Evolutionary conservation across 2,888 invertebrate genomes (phyloP).

Genomic region (Drosophila rellima): DNA sequence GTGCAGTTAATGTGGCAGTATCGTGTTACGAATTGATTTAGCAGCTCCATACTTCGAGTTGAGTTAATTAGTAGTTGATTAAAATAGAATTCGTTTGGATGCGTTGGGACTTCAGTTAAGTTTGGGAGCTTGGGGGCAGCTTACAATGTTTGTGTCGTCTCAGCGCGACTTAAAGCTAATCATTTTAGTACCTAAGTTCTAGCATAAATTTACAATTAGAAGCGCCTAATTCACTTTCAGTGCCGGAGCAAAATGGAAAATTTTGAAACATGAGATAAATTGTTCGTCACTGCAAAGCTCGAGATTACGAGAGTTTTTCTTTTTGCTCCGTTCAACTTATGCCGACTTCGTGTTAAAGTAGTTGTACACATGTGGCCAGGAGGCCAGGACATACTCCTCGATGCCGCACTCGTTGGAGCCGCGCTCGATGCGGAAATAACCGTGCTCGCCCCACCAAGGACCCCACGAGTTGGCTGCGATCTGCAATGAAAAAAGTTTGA

Average conservation of each 20-base stretch:
- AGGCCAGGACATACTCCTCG: slow-evolving; percentile 94
- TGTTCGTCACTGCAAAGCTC: slow-evolving; percentile 66
- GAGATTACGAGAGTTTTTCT: slow-evolving; percentile 54
- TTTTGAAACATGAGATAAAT: slow-evolving; percentile 74
- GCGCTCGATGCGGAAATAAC: slow-evolving; percentile 94
- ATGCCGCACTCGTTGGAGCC: slow-evolving; percentile 96
- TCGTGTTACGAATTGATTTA: slow-evolving; percentile 49
- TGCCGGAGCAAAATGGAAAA: slow-evolving; percentile 68
- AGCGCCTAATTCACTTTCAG: slow-evolving; percentile 79
- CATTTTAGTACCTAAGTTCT: slow-evolving; percentile 72
- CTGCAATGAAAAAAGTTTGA: slow-evolving; percentile 87
- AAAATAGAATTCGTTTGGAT: slow-evolving; percentile 34
- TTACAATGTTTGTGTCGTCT: slow-evolving; percentile 57
- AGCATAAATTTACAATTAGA: slow-evolving; percentile 75
- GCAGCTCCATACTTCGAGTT: slow-evolving; percentile 36
- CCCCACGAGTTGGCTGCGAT: slow-evolving; percentile 98
- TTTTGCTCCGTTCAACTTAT: slow-evolving; percentile 24
- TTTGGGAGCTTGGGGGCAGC: slow-evolving; percentile 47
- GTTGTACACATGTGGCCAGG: slow-evolving; percentile 87
- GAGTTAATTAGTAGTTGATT: slow-evolving; percentile 38
- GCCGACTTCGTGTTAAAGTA: slow-evolving; percentile 73
- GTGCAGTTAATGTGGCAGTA: slow-evolving; percentile 64
- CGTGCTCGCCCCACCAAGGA: slow-evolving; percentile 94
- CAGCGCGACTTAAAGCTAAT: slow-evolving; percentile 73
- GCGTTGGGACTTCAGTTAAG: neutral